Evolutionary conservation across 2,888 invertebrate genomes (phyloP).

Genomic region (Mactromeris polynyma): DNA sequence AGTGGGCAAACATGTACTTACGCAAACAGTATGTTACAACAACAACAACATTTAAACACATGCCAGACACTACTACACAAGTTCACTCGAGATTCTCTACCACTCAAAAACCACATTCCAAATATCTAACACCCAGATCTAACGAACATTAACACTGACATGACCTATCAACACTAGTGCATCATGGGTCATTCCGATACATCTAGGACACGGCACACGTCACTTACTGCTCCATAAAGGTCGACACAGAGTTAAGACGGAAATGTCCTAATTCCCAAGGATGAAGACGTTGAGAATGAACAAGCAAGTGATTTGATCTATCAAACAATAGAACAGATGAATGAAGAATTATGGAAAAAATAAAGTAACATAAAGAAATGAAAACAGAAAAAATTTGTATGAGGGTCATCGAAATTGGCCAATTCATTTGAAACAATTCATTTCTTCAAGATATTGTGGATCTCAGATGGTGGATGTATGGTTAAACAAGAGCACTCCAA

Average conservation of each 20-base stretch:
- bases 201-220: background rate
- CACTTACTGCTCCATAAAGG: constrained; percentile 13
- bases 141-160: background rate
- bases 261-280: background rate
- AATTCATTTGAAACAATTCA: no score
- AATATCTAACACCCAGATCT: background rate
- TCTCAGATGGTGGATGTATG: no score
- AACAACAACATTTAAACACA: no score
- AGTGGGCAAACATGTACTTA: background rate
- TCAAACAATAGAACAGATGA: no score
- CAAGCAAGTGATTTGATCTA: background rate
- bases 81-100: background rate
- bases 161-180: background rate
- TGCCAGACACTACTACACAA: background rate
- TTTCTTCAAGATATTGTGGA: no score
- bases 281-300: background rate
- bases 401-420: no score
- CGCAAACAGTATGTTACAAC: background rate
- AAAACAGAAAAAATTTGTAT: no score
- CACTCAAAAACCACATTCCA: background rate
- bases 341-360: no score
- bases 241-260: constrained; percentile 9
- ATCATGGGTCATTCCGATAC: background rate
- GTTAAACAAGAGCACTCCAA: no score
- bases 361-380: no score